Evolutionary conservation across 2,888 invertebrate species (phyloP), one percentile per base, ranked within the genome.

Genomic region (Apamea anceps): DNA sequence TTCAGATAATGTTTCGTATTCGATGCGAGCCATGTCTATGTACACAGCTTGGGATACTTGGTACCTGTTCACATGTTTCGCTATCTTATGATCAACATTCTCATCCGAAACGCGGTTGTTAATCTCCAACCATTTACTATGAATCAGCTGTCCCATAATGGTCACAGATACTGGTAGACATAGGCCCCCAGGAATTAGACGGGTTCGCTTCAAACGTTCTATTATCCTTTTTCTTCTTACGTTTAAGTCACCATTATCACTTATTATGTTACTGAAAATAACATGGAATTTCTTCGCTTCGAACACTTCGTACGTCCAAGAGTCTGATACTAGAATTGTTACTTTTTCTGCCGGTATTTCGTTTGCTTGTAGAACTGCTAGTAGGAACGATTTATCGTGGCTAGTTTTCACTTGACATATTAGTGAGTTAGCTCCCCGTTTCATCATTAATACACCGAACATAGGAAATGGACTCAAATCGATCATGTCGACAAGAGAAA

Each of bases 381-480:
- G 57, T 51, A 88, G 12, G 48, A 88, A 88, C 8, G 25, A 75
- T 62, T 76, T 74, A 15, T 88, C 88, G 10, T 85, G n/a, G 3
- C 13, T 3, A 8, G 72, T 72, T 67, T 85, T 83, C 1, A 76
- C 83, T 48, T 83, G 79, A 89, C 94, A 95, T 77, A 93, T 93
- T 32, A 96, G 91, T 0, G 86, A 90, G 82, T 93, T 89, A 10
- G 89, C 85, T 65, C 95, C 94, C 62, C 93, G 92, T 87, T 95
- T 95, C 63, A 97, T 92, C 87, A 97, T 87, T 66, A 95, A 91
- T 68, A 97, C 89, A 2, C 97, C 97, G 75, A 97, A 94, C 57
- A 97, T 85, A 1, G 97, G 97, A 90, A 97, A 97, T 5, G 96
- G 95, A 87, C 95, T 95, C 48, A 96, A 92, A 90, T 97, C 97